These are phyloP conservation scores for Lethocerus indicus DNA, from an alignment of 1,140 invertebrate species.

Conservation along the genomic window DNA sequence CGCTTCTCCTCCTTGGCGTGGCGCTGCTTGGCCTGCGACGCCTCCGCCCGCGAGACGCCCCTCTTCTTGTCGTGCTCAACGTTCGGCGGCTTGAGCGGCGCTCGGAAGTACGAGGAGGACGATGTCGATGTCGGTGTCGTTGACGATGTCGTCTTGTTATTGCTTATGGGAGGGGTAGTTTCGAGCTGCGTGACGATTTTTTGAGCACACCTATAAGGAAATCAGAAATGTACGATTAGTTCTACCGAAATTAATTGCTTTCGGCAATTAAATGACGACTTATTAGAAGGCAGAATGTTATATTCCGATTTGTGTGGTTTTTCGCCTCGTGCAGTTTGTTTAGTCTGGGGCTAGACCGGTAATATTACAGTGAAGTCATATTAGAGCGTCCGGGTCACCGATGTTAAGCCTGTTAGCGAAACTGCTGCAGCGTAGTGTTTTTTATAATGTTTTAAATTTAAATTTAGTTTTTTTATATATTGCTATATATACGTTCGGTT, in stretches of 20 bases:
- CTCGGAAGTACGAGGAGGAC: constrained; percentile 4
- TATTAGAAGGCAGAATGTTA: background rate
- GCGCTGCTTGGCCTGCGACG: background rate
- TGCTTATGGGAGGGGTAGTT: constrained; percentile 10
- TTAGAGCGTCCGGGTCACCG: background rate
- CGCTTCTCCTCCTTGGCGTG: background rate
- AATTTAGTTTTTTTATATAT: no score
- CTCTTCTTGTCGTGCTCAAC: background rate
- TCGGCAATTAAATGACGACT: background rate
- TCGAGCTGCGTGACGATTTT: constrained; percentile 61
- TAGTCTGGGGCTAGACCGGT: background rate
- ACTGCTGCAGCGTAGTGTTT: no score
- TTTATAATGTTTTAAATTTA: no score
- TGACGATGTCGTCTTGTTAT: constrained; percentile 2
- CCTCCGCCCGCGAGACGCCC: background rate
- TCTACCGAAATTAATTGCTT: background rate
- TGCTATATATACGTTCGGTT: no score
- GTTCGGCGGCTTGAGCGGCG: background rate
- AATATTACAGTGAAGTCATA: background rate
- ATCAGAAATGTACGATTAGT: background rate
- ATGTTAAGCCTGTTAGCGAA: no score
- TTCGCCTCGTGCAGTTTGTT: background rate
- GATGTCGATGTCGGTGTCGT: no score
- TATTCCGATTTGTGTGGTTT: background rate
- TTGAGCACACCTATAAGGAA: constrained; percentile 46